Evolutionary conservation across 2,797 vertebrate species (phyloP), one percentile per base, ranked within the genome.

Genomic region (Cynopterus sphinx): DNA sequence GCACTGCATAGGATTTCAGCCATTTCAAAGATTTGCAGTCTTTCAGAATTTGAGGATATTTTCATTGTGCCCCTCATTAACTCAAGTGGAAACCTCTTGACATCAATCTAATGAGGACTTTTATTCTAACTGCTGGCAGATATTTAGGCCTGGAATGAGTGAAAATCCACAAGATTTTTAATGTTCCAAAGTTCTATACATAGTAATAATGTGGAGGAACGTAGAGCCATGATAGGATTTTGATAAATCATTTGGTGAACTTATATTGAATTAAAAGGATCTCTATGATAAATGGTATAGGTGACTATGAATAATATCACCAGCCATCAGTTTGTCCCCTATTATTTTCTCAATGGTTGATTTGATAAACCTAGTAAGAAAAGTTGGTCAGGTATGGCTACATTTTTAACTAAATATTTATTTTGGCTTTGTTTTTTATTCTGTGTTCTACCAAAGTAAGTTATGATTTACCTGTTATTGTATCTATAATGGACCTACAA

Each of bases 401-500:
- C 49, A 85, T 78, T 83, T 96, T 88, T 81, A 87, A 84, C 2
- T 88, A 9, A 7, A 8, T 13, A 96, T 49, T 24, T 36, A 49
- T 22, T 57, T 15, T 28, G 1, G 43, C 49, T 93, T 86, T 78
- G 49, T 7, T 65, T 87, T 46, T 92, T 63, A 93, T 19, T 24
- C 9, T 95, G 28, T 94, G 51, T 97, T 95, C 24, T 94, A 63
- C 75, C 77, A 92, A 59, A 92, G 6, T 81, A 87, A 55, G 24
- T 71, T 78, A 96, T 87, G 49, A 16, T 90, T 97, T 94, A 86
- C 59, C 16, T 73, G 57, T 17, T 89, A 13, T 57, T 96, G 61
- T 15, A 94, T 51, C 2, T 89, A 6, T 85, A 87, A 96, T 61
- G 75, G 22, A 74, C 65, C 4, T 31, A 39, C 84, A 79, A 41